These are phyloP conservation scores for Nemotelus nigrinus DNA, from an alignment of 2,888 invertebrate species.

Conservation along the genomic window DNA sequence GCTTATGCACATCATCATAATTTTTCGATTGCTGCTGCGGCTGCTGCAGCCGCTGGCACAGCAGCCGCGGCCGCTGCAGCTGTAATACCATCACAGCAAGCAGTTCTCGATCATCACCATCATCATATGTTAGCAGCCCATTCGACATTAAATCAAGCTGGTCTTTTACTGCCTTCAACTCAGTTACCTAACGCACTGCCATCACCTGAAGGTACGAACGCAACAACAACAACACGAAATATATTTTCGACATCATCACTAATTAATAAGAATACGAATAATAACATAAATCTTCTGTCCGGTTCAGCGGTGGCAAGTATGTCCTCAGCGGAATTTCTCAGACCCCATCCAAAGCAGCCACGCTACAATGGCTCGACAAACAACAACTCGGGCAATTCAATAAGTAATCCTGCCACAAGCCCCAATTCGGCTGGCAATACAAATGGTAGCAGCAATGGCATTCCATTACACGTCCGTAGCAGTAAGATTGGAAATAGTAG, in stretches of 20 bases:
- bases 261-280: slow-evolving; percentile 39
- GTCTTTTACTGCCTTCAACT: slow-evolving; percentile 50
- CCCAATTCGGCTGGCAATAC: slow-evolving; percentile 35
- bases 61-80: slow-evolving; percentile 55
- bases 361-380: slow-evolving; percentile 52
- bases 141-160: slow-evolving; percentile 19
- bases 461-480: slow-evolving; percentile 52
- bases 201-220: slow-evolving; percentile 31
- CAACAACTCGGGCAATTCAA: slow-evolving; percentile 47
- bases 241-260: slow-evolving; percentile 7
- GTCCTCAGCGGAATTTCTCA: slow-evolving; percentile 56
- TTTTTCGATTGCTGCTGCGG: slow-evolving; percentile 57
- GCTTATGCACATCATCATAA: slow-evolving; percentile 55
- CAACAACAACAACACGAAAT: slow-evolving; percentile 9
- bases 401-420: slow-evolving; percentile 48
- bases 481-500: slow-evolving; percentile 47
- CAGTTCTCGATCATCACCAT: slow-evolving; percentile 42
- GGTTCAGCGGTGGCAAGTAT: slow-evolving; percentile 49
- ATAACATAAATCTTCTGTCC: slow-evolving; percentile 48
- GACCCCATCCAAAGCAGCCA: slow-evolving; percentile 57
- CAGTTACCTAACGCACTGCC: slow-evolving; percentile 23
- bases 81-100: slow-evolving; percentile 45
- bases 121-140: slow-evolving; percentile 48
- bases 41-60: slow-evolving; percentile 52
- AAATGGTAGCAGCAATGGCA: slow-evolving; percentile 52